Conservation (phyloP, 2,888 invertebrate genomes). For the Apodemia zela region DNA sequence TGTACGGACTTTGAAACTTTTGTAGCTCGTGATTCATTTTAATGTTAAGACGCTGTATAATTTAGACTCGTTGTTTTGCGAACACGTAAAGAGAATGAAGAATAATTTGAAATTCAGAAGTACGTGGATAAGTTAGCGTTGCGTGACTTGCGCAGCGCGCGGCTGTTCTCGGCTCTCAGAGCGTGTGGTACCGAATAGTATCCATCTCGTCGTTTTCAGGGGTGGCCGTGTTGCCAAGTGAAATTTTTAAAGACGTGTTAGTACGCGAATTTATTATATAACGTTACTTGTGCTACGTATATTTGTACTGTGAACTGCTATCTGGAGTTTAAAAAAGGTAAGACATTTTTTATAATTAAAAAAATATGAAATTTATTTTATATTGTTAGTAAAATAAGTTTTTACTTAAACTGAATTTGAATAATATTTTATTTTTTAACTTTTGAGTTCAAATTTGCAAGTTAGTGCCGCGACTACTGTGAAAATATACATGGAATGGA, state of each 20-base stretch:
- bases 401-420: too few relatives aligned
- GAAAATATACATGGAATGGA: too few relatives aligned
- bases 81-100: constrained; percentile 44
- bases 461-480: too few relatives aligned
- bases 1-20: background rate
- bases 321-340: background rate
- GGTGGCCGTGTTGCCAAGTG: constrained; percentile 42
- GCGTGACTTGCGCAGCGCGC: constrained; percentile 77
- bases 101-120: constrained; percentile 51
- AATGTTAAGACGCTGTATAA: constrained; percentile 19
- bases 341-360: background rate
- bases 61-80: constrained; percentile 26
- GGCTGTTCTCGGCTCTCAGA: constrained; percentile 47
- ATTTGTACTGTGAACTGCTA: constrained; percentile 61
- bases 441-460: too few relatives aligned
- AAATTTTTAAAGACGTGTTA: constrained; percentile 48
- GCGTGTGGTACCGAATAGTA: constrained; percentile 62
- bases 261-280: constrained; percentile 67
- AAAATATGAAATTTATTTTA: too few relatives aligned
- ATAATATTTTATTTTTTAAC: too few relatives aligned
- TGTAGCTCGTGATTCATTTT: constrained; percentile 1
- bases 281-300: constrained; percentile 56
- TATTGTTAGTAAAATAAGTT: too few relatives aligned
- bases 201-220: constrained; percentile 40
- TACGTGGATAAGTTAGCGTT: constrained; percentile 39